Evolutionary conservation across 1,140 invertebrate species (phyloP).

Genomic region (Rhyacophila brunnea): DNA sequence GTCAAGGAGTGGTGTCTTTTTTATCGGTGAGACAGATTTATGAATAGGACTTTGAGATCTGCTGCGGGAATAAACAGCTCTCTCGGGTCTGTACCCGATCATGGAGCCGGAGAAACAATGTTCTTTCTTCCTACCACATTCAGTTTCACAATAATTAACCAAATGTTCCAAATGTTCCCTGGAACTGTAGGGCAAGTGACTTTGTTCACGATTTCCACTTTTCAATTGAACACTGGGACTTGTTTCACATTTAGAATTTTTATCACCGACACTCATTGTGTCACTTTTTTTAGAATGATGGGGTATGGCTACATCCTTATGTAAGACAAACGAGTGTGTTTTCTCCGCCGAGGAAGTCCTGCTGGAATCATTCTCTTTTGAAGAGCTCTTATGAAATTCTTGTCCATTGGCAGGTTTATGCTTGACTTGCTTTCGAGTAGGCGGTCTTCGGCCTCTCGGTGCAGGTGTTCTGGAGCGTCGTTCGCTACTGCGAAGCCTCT

Average conservation of each 20-base stretch:
- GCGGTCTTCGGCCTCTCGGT: slow-evolving; percentile 41
- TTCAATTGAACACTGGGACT: no score
- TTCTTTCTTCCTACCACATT: no score
- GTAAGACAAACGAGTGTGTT: slow-evolving; percentile 3
- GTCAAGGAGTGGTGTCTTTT: slow-evolving; percentile 35
- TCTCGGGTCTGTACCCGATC: not conserved
- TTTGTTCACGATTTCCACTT: no score
- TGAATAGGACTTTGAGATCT: slow-evolving; percentile 30
- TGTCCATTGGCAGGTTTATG: slow-evolving; percentile 39
- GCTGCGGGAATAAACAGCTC: slow-evolving; percentile 13
- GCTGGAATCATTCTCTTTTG: slow-evolving; percentile 25
- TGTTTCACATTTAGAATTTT: not conserved
- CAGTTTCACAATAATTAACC: no score
- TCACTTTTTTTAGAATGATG: no score
- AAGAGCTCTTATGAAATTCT: slow-evolving; percentile 37
- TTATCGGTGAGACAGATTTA: slow-evolving; percentile 17
- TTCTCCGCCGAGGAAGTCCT: not conserved
- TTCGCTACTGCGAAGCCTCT: slow-evolving; percentile 26
- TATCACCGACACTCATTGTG: no score
- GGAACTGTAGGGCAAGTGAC: no score
- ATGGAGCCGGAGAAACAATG: not conserved
- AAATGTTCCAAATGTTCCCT: no score
- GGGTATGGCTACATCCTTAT: no score
- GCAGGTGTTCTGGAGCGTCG: slow-evolving; percentile 30
- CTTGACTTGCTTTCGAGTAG: not conserved